Evolutionary conservation across 2,888 invertebrate genomes (phyloP), one percentile per base, ranked within the genome.

Genomic region (Cheilosia grossa): DNA sequence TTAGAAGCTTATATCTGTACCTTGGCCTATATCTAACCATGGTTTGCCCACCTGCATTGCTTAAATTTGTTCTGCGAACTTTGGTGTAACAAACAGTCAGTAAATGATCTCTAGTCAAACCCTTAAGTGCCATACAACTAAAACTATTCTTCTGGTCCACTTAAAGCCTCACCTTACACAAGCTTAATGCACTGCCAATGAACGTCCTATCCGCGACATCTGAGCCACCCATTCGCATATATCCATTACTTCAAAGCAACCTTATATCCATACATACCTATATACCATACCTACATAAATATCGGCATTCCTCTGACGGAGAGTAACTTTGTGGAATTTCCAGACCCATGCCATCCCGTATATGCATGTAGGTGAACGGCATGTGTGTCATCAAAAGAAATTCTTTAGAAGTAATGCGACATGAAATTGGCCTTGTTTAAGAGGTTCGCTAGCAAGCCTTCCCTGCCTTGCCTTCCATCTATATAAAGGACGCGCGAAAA

Each of bases 391-490:
- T 82, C 82, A 82, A 82, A 78, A 67, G 82, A 73, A 78, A 78
- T 82, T 77, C 82, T 77, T 73, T 67, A 72, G 47, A 73, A 78
- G 72, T 51, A 78, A 78, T 78, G 73, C 69, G 19, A 82, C 58
- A 74, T 74, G 17, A 79, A 79, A 69, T 83, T 82, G 73, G 61
- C 78, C 82, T 78, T 78, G 67, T 78, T 67, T 56, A 21, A 42
- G 54, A 61, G 61, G 49, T 61, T 70, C 33, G 37, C 66, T 17
- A 19, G 40, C 15, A 40, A 15, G 10, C n/a, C 6, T n/a, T 27
- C 13, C 5, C 4, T 42, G 40, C 4, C 9, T 30, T 30, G 30
- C 30, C 30, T 30, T 7, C 9, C 9, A 7, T 30, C 30, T 9
- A 30, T 30, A 21, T 24, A 72, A 54, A 66, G 73, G 67, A 67